phyloP scores from a whole-genome alignment of 30 jellyfish, hydroid and myxozoan genomes.

The Cassiopea xamachana region DNA sequence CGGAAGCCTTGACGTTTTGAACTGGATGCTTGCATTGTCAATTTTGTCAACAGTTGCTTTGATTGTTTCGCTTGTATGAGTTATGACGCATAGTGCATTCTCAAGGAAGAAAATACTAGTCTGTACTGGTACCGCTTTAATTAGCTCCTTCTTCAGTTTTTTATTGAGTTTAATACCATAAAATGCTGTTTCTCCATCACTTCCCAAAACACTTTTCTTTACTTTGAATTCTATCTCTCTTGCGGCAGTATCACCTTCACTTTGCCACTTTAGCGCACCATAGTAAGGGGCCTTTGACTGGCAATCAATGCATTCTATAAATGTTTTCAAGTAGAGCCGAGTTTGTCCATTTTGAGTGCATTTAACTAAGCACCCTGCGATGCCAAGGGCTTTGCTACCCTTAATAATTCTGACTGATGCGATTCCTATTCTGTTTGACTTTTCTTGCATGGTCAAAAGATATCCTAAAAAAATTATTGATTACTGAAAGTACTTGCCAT shows the following conservation, averaged over 20 bases:
- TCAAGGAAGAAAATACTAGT: not conserved
- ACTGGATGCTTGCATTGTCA: not conserved
- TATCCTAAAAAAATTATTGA: too few species aligned
- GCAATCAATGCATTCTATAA: too few species aligned
- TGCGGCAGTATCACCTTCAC: not conserved
- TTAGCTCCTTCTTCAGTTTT: not conserved
- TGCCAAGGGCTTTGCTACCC: too few species aligned
- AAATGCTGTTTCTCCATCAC: slow-evolving; percentile 3
- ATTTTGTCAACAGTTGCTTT: not conserved
- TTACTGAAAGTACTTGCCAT: too few species aligned
- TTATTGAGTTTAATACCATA: not conserved
- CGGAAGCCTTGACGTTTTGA: not conserved
- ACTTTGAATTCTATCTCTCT: not conserved
- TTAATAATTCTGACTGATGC: too few species aligned
- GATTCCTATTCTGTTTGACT: too few species aligned
- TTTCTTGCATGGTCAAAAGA: too few species aligned
- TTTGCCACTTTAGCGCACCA: not conserved
- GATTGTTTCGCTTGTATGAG: not conserved
- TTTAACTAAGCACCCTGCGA: too few species aligned
- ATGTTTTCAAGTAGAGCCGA: too few species aligned
- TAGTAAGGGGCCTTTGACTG: too few species aligned
- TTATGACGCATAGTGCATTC: not conserved
- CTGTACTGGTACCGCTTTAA: not conserved
- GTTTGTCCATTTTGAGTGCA: too few species aligned
- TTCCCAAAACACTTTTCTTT: not conserved